A percentile compares a stretch with the other conserved stretches of the same genome.
Evolutionary conservation across 2,797 vertebrate species (phyloP).

Genomic region (Peromyscus nudipes): DNA sequence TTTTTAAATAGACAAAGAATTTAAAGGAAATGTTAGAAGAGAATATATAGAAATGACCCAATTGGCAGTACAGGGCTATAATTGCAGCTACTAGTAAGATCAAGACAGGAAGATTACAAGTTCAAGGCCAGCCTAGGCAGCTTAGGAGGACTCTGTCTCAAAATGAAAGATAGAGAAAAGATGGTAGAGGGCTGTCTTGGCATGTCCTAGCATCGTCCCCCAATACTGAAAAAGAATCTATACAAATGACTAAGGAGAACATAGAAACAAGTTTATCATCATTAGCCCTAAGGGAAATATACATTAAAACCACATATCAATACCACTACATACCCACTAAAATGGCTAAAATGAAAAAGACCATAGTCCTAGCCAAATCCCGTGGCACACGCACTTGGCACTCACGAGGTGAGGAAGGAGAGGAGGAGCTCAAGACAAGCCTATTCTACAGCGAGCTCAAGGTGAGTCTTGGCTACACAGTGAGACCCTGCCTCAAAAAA

Average conservation of each 20-base stretch:
- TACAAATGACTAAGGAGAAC: not conserved
- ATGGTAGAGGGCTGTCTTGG: not conserved
- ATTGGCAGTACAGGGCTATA: not conserved
- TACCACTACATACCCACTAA: not conserved
- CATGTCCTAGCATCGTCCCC: too few species aligned
- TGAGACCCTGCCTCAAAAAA: not conserved
- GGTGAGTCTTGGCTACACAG: not conserved
- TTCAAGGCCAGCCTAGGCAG: not conserved
- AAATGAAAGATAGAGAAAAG: not conserved
- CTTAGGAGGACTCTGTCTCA: not conserved
- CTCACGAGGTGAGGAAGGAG: not conserved
- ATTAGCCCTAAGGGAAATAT: not conserved
- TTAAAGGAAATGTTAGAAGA: constrained; percentile 3
- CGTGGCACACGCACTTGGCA: too few species aligned
- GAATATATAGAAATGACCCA: not conserved
- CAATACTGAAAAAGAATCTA: not conserved
- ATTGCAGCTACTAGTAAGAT: not conserved
- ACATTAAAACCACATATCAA: not conserved
- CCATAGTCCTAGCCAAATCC: not conserved
- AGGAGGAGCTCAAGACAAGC: not conserved
- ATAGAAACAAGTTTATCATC: not conserved
- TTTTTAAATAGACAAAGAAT: not conserved
- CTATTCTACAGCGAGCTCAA: not conserved
- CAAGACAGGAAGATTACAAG: not conserved
- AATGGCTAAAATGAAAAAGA: not conserved